Conservation (phyloP, 2,113 vertebrate species). For the Picathartes gymnocephalus region DNA sequence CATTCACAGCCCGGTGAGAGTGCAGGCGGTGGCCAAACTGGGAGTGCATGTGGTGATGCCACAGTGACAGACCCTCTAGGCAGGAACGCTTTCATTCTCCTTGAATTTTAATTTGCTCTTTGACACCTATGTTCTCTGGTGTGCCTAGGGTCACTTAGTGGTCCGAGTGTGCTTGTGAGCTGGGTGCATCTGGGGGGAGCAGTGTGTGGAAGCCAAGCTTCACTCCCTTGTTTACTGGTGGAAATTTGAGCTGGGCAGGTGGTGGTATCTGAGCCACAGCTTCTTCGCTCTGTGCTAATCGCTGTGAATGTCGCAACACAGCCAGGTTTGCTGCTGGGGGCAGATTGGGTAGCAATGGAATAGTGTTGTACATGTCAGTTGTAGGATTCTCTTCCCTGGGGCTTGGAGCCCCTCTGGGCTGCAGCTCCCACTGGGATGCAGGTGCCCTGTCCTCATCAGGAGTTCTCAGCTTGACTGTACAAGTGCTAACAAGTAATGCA, state of each 20-base stretch:
- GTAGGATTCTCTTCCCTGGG: neutral
- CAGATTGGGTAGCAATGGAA: neutral
- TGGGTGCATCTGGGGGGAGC: neutral
- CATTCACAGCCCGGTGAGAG: neutral
- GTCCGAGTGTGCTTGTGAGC: rapidly evolving
- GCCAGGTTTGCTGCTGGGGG: neutral
- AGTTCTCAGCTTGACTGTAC: neutral
- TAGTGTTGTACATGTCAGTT: neutral
- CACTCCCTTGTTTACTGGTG: neutral
- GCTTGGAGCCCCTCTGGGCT: neutral
- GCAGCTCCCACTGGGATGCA: neutral
- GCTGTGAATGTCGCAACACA: conserved; percentile 29
- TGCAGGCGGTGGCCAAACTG: neutral
- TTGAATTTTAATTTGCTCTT: neutral
- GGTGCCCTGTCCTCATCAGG: rapidly evolving
- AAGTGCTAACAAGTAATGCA: rapidly evolving
- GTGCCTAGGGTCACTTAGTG: neutral
- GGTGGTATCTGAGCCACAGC: neutral
- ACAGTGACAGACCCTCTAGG: neutral
- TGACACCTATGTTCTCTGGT: rapidly evolving
- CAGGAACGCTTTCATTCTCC: neutral
- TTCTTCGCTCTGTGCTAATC: neutral
- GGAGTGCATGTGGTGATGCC: rapidly evolving
- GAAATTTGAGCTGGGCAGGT: neutral
- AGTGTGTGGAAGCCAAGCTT: rapidly evolving